Base-by-base conservation (phyloP, 23 tunicate species). In the Phallusia fumigata region DNA sequence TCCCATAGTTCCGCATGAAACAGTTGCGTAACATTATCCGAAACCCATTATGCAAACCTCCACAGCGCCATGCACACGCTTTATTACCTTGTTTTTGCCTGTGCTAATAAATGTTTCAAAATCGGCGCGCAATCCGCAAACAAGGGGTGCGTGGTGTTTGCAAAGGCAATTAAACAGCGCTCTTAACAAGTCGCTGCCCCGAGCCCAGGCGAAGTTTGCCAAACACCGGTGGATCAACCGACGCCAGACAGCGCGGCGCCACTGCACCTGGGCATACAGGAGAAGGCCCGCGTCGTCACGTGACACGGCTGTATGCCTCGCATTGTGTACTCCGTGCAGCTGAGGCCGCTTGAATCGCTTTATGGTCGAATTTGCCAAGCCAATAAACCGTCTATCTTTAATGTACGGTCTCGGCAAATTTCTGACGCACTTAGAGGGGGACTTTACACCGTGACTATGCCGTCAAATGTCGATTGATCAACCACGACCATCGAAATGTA, bases 241-340 rank as follows among this genome's bases (percentile, higher is more conserved):
- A 22, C 45, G 40, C 77, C 86, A 83, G 86, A 83, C 86, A 36
- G 30, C 79, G 79, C 22, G 86, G 86, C 86, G 86, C 86, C 75
- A 28, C 33, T 50, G 80, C 86, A 83, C 86, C 86, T 83, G 86
- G 80, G 80, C 80, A 44, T 24, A 75, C 80, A 74, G 73, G 47
- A 40, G 80, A 32, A 58, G 88, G 79, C 47, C 32, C 6, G 32
- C 31, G 32, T n/a, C 22, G 13, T 16, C 69, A 58, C 69, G 69
- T 58, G 69, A 58, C 69, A 8, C 8, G 3, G 13, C 3, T 58
- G 69, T 40, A 40, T 21, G 69, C 69, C 28, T 58, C 69, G 69
- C 69, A 24, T 21, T 58, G 69, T 21, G 69, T 24, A 22, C 15
- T 58, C 16, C 28, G 2, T 13, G 13, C 69, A 58, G 28, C 69